phyloP scores from a whole-genome alignment of 1,140 invertebrate genomes.

The Drosophila nebulosa region DNA sequence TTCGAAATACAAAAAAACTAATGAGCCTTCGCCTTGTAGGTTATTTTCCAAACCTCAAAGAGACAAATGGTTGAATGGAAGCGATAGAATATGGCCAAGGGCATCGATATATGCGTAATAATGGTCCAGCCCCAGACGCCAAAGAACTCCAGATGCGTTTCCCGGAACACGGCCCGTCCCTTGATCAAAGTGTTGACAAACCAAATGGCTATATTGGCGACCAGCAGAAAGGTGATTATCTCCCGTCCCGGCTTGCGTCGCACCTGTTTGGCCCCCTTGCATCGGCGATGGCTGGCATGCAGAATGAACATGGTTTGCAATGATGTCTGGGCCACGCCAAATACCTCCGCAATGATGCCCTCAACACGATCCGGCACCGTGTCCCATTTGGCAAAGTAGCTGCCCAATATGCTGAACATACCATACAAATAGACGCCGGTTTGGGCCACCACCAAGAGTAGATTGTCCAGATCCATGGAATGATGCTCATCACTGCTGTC shows the following conservation, averaged over 20 bases:
- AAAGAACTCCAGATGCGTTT: constrained; percentile 89
- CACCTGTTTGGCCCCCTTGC: constrained; percentile 83
- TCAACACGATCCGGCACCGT: constrained; percentile 82
- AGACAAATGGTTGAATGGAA: constrained; percentile 97
- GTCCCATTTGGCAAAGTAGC: constrained; percentile 86
- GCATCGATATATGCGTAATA: constrained; percentile 92
- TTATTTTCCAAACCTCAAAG: constrained; percentile 97
- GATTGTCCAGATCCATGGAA: constrained; percentile 89
- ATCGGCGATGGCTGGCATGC: constrained; percentile 89
- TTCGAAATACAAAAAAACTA: constrained; percentile 13
- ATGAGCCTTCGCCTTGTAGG: constrained; percentile 87
- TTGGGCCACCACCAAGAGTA: constrained; percentile 91
- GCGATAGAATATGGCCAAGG: constrained; percentile 92
- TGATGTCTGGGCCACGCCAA: constrained; percentile 86
- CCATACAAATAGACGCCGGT: constrained; percentile 94
- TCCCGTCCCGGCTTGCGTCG: constrained; percentile 90
- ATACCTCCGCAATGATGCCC: constrained; percentile 84
- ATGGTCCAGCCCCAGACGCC: constrained; percentile 93
- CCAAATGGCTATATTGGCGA: constrained; percentile 94
- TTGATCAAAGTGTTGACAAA: constrained; percentile 92
- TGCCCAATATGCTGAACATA: constrained; percentile 92
- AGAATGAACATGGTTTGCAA: constrained; percentile 91
- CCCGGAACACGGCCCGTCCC: constrained; percentile 89
- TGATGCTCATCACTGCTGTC: constrained; percentile 82
- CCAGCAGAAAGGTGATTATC: constrained; percentile 91